Evolutionary conservation across 2,113 vertebrate species (phyloP).

Genomic region (Echinops telfairi): DNA sequence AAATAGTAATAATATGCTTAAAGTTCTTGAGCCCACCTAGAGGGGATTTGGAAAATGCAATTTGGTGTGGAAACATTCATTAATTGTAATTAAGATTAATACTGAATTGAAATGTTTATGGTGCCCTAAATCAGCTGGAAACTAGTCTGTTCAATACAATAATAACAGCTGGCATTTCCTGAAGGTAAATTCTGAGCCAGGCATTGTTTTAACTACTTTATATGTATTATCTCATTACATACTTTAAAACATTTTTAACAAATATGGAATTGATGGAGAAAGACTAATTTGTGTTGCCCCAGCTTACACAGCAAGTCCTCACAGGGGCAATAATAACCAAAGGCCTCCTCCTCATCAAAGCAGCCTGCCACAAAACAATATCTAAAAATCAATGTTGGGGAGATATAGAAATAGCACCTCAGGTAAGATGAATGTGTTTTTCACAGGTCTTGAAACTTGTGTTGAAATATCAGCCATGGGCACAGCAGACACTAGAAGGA

Average conservation of each 20-base stretch:
- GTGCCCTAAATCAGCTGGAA: neutral
- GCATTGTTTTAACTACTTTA: neutral
- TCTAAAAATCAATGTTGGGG: neutral
- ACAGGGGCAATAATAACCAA: neutral
- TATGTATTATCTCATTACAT: neutral
- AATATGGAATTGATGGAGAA: neutral
- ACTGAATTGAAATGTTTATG: too few species aligned
- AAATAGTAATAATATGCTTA: neutral
- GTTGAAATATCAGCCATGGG: too few species aligned
- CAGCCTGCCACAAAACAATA: neutral
- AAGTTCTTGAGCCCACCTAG: neutral
- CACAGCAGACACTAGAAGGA: too few species aligned
- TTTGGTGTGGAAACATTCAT: neutral
- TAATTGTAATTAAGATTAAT: neutral
- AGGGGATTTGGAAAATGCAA: neutral
- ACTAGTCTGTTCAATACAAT: neutral
- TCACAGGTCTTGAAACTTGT: too few species aligned
- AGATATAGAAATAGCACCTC: too few species aligned
- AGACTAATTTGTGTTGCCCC: neutral
- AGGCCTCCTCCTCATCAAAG: neutral
- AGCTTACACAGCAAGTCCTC: neutral
- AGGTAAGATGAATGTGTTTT: too few species aligned
- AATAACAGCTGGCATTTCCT: neutral
- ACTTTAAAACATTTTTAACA: too few species aligned
- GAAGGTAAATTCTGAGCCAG: neutral